Conservation (phyloP, 2,797 vertebrate genomes). For the Bovichtus variegatus region DNA sequence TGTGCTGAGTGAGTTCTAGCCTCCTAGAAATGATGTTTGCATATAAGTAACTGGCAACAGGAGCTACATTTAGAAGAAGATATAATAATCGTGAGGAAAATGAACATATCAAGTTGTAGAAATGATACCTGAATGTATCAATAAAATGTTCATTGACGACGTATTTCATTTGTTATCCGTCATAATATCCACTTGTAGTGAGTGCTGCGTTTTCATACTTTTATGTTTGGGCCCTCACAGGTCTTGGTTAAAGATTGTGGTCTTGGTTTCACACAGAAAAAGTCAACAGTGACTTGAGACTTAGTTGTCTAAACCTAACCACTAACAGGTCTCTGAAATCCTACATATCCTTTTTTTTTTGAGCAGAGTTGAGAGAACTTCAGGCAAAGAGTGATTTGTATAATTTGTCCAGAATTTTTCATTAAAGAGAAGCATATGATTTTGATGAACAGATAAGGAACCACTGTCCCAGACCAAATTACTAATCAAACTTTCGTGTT, state of each 20-base stretch:
- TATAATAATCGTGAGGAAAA: no score
- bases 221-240: neutral
- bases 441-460: neutral
- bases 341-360: neutral
- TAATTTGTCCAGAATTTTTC: neutral
- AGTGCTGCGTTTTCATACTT: neutral
- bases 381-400: neutral
- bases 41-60: no score
- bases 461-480: neutral
- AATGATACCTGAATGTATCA: neutral
- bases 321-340: neutral
- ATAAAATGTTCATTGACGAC: neutral
- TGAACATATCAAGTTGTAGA: no score
- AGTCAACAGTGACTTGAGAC: neutral
- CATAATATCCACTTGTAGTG: neutral
- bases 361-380: neutral
- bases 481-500: neutral
- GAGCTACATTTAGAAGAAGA: no score
- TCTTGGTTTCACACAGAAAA: neutral
- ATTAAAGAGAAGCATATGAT: neutral
- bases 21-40: no score
- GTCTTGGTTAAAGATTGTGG: neutral
- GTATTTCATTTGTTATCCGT: no score
- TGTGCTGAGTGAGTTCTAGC: no score
- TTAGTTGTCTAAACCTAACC: neutral